Base-by-base conservation (phyloP, 2,113 vertebrate species). In the Varanus salvator region DNA sequence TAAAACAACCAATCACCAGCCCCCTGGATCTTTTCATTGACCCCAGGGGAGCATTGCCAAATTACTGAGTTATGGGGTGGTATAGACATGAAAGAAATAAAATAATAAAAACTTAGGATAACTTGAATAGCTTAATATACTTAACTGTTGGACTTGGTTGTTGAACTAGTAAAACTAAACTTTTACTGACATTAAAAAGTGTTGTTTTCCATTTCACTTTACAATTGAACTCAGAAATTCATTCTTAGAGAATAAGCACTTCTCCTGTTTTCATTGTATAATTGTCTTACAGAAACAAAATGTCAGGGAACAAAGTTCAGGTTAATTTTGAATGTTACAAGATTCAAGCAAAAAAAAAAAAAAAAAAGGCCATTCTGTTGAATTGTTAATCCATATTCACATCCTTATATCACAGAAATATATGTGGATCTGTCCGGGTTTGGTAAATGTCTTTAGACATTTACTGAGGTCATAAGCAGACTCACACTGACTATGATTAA, bases 221-320 rank as follows among this genome's bases (percentile, higher is more conserved):
- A 4, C 50, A 68, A 11, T 82, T 88, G 84, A 84, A 66, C 23
- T 52, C 87, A 89, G 86, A 69, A 78, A 15, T 27, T 1, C 1
- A 11, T 75, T 50, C 72, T 84, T 29, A 64, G 76, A 68, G 6
- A 64, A 77, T 90, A 80, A 74, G 54, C 85, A 87, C 93, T 84
- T 86, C 88, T 90, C 71, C 87, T 83, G 48, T 94, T 95, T 78
- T 57, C 0, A 2, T 77, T 90, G 44, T 1, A 64, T 83, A 90
- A 31, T 27, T 90, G 0, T 90, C 87, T 86, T 92, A 91, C 87
- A 90, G 90, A 87, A 80, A 6, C 72, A 85, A 91, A 95, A 93
- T 90, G 31, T 44, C 48, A 64, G n/a, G 84, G 92, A 87, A 57
- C 88, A 93, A 87, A 94, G 88, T 92, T 94, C 90, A 93, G 93